Conservation (phyloP, 1,140 invertebrate species). For the Cyclina sinensis region DNA sequence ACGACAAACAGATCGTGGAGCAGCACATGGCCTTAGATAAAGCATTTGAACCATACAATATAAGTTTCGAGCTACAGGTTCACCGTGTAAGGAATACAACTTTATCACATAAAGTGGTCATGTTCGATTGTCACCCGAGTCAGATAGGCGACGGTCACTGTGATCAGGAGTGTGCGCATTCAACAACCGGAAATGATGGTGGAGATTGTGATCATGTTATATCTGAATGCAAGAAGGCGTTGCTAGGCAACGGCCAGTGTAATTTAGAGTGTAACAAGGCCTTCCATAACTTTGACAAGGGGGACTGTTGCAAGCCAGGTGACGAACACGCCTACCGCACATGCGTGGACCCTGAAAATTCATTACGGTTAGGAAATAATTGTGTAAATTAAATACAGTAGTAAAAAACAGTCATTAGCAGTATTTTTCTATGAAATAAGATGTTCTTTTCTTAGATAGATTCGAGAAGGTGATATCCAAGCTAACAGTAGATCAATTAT, state of each 20-base stretch:
- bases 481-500: too few species aligned
- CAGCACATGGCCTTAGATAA: constrained; percentile 76
- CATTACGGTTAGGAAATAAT: constrained; percentile 74
- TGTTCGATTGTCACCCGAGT: constrained; percentile 76
- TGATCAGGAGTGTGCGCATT: constrained; percentile 75
- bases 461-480: too few species aligned
- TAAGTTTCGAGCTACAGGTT: constrained; percentile 75
- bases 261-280: constrained; percentile 80
- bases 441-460: too few species aligned
- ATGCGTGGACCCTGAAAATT: constrained; percentile 79
- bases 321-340: constrained; percentile 61
- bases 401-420: too few species aligned
- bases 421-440: too few species aligned
- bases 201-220: constrained; percentile 77
- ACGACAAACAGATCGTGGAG: constrained; percentile 70
- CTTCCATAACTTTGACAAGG: constrained; percentile 80
- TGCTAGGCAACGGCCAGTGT: constrained; percentile 79
- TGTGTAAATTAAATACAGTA: too few species aligned
- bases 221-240: constrained; percentile 63
- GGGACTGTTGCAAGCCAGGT: constrained; percentile 79
- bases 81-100: constrained; percentile 71
- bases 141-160: constrained; percentile 77
- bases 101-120: constrained; percentile 71
- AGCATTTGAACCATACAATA: constrained; percentile 82
- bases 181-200: constrained; percentile 76